Percentiles rank a stretch among this genome's conserved stretches.
These are phyloP conservation scores for Cossypha heuglini DNA, from an alignment of 2,797 vertebrate species.

Conservation along the genomic window DNA sequence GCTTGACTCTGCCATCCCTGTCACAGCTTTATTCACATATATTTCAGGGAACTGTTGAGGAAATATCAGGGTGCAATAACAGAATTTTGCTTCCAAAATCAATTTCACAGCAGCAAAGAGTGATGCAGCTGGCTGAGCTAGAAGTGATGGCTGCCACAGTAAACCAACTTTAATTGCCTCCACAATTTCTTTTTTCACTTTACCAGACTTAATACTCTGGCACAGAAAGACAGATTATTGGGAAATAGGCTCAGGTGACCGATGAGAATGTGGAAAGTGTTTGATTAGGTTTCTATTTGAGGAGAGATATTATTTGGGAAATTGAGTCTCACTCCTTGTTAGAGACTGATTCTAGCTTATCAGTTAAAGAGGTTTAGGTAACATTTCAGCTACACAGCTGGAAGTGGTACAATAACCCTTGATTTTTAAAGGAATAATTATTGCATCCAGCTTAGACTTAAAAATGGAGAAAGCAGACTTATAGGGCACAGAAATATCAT, in stretches of 20 bases:
- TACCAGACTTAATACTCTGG: not conserved
- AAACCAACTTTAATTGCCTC: not conserved
- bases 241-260: not conserved
- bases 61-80: not conserved
- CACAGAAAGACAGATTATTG: not conserved
- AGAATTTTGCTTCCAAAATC: not conserved
- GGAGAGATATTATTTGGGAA: not conserved
- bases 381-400: not conserved
- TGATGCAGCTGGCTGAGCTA: not conserved
- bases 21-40: not conserved
- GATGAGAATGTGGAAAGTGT: not conserved
- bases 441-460: not conserved
- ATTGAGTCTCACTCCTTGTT: not conserved
- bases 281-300: conserved; percentile 34
- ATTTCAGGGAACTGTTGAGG: not conserved
- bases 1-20: not conserved
- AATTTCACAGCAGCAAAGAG: not conserved
- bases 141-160: not conserved
- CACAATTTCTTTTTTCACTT: not conserved
- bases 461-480: not conserved
- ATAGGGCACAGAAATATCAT: not conserved
- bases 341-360: not conserved
- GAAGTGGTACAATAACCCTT: not conserved
- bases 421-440: not conserved
- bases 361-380: not conserved